Percentiles rank a stretch among this genome's conserved stretches.
These are phyloP conservation scores for Dione vanillae DNA, from an alignment of 2,888 invertebrate species.

Conservation along the genomic window DNA sequence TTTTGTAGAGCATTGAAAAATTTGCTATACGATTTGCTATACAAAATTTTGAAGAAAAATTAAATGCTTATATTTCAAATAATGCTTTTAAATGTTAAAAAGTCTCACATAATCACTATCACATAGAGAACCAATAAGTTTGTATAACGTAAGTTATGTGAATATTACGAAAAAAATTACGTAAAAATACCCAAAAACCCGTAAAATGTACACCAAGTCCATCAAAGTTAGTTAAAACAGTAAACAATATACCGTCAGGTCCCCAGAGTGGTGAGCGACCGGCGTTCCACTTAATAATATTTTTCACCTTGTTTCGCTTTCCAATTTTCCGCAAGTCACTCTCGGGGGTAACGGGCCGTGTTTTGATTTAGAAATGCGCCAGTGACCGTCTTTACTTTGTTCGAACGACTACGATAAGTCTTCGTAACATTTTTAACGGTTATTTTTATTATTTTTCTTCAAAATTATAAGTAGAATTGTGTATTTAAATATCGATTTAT, in stretches of 20 bases:
- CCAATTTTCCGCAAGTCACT: conserved; percentile 85
- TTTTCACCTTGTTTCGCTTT: conserved; percentile 84
- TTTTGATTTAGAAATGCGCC: conserved; percentile 79
- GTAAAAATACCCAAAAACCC: neutral
- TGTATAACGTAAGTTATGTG: too few relatives aligned
- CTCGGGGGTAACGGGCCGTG: conserved; percentile 82
- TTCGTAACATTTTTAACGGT: neutral
- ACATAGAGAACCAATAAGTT: too few relatives aligned
- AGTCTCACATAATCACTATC: too few relatives aligned
- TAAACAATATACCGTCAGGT: conserved; percentile 30
- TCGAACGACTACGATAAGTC: conserved; percentile 50
- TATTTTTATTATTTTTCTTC: too few relatives aligned
- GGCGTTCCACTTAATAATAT: conserved; percentile 81
- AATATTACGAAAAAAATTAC: too few relatives aligned
- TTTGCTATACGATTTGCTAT: too few relatives aligned
- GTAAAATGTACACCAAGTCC: neutral
- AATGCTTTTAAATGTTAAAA: too few relatives aligned
- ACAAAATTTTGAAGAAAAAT: too few relatives aligned
- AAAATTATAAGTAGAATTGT: too few relatives aligned
- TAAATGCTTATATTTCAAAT: too few relatives aligned
- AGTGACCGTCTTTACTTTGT: conserved; percentile 52
- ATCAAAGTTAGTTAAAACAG: conserved; percentile 21
- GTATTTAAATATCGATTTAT: too few relatives aligned
- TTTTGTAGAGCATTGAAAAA: neutral
- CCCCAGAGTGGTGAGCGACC: conserved; percentile 55